Evolutionary conservation across 2,888 invertebrate species (phyloP).

Genomic region (Chromoteleia sp.): DNA sequence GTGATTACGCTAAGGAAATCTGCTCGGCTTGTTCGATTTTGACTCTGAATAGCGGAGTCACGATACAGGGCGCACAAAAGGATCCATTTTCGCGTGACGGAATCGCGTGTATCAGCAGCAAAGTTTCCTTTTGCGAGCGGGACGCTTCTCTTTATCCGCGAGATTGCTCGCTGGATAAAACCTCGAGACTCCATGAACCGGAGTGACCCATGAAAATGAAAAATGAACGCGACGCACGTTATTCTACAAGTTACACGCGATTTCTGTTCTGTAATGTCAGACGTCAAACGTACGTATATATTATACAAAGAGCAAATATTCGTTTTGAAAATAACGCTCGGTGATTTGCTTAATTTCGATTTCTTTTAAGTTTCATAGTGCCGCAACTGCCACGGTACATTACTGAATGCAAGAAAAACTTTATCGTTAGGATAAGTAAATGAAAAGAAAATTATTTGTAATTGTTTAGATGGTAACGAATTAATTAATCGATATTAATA

Average conservation of each 20-base stretch:
- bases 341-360: neutral
- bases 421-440: too few relatives aligned
- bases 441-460: too few relatives aligned
- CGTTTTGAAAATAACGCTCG: conserved; percentile 1
- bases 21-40: conserved; percentile 63
- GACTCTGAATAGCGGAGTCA: conserved; percentile 66
- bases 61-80: conserved; percentile 66
- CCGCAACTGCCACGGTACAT: too few relatives aligned
- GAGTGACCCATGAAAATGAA: conserved; percentile 75
- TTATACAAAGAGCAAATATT: conserved; percentile 17
- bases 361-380: neutral
- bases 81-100: conserved; percentile 74
- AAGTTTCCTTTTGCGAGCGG: conserved; percentile 65
- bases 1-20: conserved; percentile 56
- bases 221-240: conserved; percentile 75
- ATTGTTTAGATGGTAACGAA: too few relatives aligned
- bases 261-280: conserved; percentile 66
- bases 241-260: conserved; percentile 73
- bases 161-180: conserved; percentile 74
- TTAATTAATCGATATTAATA: too few relatives aligned
- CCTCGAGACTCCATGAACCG: conserved; percentile 65
- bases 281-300: conserved; percentile 56
- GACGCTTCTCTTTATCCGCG: conserved; percentile 74
- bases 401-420: too few relatives aligned
- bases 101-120: conserved; percentile 74